Conservation (phyloP, 2,113 vertebrate species). For the Ptilonorhynchus violaceus region DNA sequence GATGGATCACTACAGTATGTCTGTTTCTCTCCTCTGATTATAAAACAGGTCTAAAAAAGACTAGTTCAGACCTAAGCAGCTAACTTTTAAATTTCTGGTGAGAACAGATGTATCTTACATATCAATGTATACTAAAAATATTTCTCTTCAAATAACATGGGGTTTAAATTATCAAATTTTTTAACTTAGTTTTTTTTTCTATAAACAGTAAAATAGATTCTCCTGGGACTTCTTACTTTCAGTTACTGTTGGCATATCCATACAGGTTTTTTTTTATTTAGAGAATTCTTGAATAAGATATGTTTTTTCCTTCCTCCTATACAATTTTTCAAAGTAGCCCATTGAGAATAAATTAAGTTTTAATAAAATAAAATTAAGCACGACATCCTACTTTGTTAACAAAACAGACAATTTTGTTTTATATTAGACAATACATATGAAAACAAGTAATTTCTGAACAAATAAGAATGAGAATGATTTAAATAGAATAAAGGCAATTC, state of each 20-base stretch:
- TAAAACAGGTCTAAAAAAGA: neutral
- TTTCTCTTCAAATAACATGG: neutral
- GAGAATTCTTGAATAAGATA: neutral
- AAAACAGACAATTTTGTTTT: neutral
- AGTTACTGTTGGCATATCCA: neutral
- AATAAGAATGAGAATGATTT: neutral
- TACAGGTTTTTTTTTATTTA: neutral
- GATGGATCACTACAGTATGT: neutral
- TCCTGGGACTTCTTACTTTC: neutral
- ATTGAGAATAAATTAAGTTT: neutral
- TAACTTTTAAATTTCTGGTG: neutral
- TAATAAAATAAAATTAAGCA: neutral
- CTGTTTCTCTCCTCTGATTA: neutral
- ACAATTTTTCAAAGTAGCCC: neutral
- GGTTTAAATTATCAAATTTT: neutral
- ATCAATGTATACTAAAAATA: neutral
- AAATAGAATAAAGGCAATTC: neutral
- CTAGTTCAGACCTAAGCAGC: neutral
- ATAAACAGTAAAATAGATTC: neutral
- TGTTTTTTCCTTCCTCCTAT: neutral
- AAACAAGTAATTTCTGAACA: neutral
- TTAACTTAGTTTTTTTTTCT: neutral
- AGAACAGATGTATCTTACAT: neutral
- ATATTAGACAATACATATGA: neutral
- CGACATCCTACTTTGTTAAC: accelerated